These are phyloP conservation scores for Tetramorium bicarinatum DNA, from an alignment of 2,888 invertebrate species.

Conservation along the genomic window DNA sequence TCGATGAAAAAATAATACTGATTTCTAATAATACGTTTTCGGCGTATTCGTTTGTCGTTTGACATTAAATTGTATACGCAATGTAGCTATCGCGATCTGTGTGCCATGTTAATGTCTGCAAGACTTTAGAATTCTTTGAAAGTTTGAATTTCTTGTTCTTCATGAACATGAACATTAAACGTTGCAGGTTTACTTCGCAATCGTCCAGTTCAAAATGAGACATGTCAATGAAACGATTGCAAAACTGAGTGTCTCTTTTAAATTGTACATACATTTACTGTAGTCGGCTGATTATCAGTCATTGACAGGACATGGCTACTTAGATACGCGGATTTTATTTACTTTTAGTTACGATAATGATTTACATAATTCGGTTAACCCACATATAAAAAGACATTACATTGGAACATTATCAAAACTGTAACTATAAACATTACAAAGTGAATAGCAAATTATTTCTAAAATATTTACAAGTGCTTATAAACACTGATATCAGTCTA, in stretches of 20 bases:
- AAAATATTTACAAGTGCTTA: background rate
- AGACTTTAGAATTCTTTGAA: too few species aligned
- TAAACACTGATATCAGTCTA: background rate
- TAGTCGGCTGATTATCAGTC: background rate
- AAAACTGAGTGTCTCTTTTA: background rate
- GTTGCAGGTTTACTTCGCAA: too few species aligned
- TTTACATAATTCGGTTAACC: background rate
- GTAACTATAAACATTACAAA: background rate
- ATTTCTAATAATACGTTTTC: background rate
- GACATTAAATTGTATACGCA: background rate
- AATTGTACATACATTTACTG: background rate
- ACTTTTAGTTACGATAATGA: background rate
- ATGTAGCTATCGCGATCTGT: too few species aligned
- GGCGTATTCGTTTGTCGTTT: background rate
- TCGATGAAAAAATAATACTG: background rate
- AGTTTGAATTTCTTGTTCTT: too few species aligned
- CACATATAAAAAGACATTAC: background rate
- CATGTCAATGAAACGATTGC: too few species aligned
- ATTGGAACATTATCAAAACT: background rate
- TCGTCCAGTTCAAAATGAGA: too few species aligned
- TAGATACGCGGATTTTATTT: background rate
- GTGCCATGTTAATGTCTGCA: too few species aligned
- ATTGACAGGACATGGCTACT: background rate
- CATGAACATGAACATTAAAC: too few species aligned
- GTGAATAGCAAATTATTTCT: background rate